These are phyloP conservation scores for Bagarius yarrelli DNA, from an alignment of 2,113 vertebrate genomes.

Conservation along the genomic window DNA sequence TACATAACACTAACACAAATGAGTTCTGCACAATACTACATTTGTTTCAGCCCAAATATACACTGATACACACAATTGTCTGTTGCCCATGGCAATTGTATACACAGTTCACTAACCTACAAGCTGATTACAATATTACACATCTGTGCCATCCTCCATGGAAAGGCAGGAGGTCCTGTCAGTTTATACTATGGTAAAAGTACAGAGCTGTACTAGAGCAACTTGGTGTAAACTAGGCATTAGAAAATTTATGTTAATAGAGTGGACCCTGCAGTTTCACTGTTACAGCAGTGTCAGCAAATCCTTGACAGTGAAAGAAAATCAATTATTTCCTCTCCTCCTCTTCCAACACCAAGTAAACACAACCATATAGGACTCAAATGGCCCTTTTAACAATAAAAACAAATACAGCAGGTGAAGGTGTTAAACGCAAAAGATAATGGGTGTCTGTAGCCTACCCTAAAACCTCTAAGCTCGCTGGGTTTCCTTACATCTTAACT, in stretches of 20 bases:
- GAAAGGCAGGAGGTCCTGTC: background rate
- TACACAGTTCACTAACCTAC: slow-evolving; percentile 60
- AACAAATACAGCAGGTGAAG: background rate
- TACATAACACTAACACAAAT: slow-evolving; percentile 44
- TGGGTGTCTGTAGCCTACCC: background rate
- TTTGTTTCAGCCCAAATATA: background rate
- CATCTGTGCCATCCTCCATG: slow-evolving; percentile 24
- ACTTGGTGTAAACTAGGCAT: background rate
- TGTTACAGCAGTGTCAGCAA: slow-evolving; percentile 28
- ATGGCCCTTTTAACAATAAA: slow-evolving; percentile 17
- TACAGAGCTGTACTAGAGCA: slow-evolving; percentile 19
- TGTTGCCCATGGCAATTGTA: slow-evolving; percentile 9
- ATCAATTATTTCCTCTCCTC: slow-evolving; percentile 35
- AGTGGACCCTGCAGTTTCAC: slow-evolving; percentile 22
- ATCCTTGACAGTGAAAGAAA: slow-evolving; percentile 18
- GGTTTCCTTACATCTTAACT: background rate
- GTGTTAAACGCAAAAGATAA: background rate
- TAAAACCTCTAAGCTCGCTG: background rate
- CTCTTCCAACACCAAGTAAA: slow-evolving; percentile 30
- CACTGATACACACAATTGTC: no score
- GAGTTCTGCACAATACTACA: background rate
- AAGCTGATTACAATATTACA: slow-evolving; percentile 48
- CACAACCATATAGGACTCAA: slow-evolving; percentile 42
- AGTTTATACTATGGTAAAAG: slow-evolving; percentile 3
- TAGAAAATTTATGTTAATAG: slow-evolving; percentile 12